phyloP scores from a whole-genome alignment of 2,113 vertebrate species.

The Urocitellus parryii region DNA sequence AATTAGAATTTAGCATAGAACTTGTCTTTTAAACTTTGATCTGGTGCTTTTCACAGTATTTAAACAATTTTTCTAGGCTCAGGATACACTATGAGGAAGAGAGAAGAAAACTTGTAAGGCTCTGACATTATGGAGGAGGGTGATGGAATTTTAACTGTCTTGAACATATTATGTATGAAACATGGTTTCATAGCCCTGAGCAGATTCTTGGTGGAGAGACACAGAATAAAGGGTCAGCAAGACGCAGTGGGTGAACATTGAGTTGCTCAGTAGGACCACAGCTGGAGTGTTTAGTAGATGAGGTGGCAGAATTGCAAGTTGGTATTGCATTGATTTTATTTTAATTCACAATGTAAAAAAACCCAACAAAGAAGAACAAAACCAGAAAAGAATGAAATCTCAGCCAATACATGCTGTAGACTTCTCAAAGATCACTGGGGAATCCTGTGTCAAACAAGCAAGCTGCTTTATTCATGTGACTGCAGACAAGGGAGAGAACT shows the following conservation, averaged over 20 bases:
- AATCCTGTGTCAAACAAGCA: not conserved
- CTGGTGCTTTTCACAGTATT: not conserved
- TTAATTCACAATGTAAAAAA: constrained; percentile 9
- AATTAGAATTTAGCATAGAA: not conserved
- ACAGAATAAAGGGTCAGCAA: not conserved
- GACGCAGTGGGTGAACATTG: not conserved
- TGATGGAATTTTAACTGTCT: not conserved
- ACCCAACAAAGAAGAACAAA: not conserved
- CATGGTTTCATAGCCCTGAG: not conserved
- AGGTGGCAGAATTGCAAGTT: not conserved
- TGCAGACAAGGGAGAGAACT: not conserved
- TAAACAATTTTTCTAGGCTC: not conserved
- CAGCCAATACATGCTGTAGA: not conserved
- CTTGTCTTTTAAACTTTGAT: constrained; percentile 13
- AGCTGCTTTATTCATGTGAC: not conserved
- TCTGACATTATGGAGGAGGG: not conserved
- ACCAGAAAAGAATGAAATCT: not conserved
- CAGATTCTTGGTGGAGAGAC: not conserved
- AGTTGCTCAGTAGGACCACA: not conserved
- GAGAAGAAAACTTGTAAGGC: not conserved
- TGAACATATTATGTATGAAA: not conserved
- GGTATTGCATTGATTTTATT: constrained; percentile 24
- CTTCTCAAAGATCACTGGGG: not conserved
- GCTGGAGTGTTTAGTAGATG: not conserved
- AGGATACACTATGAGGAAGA: not conserved